phyloP scores from a whole-genome alignment of 2,797 vertebrate species.

The Jordanella pulchra region DNA sequence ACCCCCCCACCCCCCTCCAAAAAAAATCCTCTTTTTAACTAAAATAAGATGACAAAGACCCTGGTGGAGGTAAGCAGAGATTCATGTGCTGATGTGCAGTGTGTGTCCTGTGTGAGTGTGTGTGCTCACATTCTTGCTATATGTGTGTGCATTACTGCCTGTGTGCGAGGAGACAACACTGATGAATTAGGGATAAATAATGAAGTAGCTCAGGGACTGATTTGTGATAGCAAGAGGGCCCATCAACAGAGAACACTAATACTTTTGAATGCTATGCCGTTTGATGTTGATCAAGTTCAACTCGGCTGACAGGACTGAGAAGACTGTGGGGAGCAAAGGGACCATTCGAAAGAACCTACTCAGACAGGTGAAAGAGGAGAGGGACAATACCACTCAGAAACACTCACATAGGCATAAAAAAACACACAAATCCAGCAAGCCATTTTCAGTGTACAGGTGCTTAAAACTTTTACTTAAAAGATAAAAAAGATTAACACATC shows the following conservation, averaged over 20 bases:
- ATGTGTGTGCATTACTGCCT: slow-evolving; percentile 70
- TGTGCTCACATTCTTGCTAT: slow-evolving; percentile 42
- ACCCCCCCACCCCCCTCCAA: not conserved
- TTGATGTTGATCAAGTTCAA: slow-evolving; percentile 85
- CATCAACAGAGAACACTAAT: slow-evolving; percentile 84
- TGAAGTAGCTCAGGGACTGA: slow-evolving; percentile 81
- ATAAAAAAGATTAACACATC: slow-evolving; percentile 29
- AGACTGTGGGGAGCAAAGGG: slow-evolving; percentile 78
- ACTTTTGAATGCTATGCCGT: slow-evolving; percentile 82
- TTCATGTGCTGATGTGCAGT: slow-evolving; percentile 58
- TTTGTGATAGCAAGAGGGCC: slow-evolving; percentile 81
- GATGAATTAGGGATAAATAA: slow-evolving; percentile 84
- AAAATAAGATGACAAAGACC: slow-evolving; percentile 61
- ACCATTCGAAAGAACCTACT: slow-evolving; percentile 77
- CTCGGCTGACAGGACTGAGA: slow-evolving; percentile 80
- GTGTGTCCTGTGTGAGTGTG: slow-evolving; percentile 46
- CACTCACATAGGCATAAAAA: slow-evolving; percentile 60
- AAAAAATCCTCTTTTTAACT: slow-evolving; percentile 25
- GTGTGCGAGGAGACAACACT: slow-evolving; percentile 77
- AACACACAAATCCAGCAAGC: slow-evolving; percentile 41
- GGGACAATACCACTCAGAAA: slow-evolving; percentile 80
- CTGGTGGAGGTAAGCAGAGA: slow-evolving; percentile 61
- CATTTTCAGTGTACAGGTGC: slow-evolving; percentile 58
- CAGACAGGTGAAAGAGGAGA: slow-evolving; percentile 82
- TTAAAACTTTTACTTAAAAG: slow-evolving; percentile 64